A percentile compares a stretch with the other conserved stretches of the same genome.
phyloP scores from a whole-genome alignment of 2,888 invertebrate genomes.

The Caenorhabditis zanzibari region DNA sequence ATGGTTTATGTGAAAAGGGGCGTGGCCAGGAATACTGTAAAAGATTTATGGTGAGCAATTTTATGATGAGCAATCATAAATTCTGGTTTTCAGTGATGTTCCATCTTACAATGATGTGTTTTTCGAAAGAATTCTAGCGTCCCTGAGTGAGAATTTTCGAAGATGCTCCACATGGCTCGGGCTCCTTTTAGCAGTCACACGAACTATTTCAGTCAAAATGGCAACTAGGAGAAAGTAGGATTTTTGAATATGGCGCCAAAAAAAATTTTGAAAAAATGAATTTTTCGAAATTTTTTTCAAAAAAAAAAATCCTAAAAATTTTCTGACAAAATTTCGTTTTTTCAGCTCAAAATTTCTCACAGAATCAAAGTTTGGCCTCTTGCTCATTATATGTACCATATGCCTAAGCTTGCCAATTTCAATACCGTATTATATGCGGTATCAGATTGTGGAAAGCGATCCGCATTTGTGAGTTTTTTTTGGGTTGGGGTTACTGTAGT shows the following conservation, averaged over 20 bases:
- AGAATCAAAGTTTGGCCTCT: conserved; percentile 19
- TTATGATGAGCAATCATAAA: no score
- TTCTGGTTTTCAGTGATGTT: conserved; percentile 27
- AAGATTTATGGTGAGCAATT: conserved; percentile 29
- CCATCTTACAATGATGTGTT: neutral
- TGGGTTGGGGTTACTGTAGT: no score
- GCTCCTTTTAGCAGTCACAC: conserved; percentile 4
- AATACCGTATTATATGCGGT: conserved; percentile 27
- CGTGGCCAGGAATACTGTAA: no score
- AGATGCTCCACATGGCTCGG: conserved; percentile 54
- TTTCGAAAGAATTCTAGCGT: neutral
- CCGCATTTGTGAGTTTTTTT: conserved; percentile 22
- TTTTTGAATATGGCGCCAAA: no score
- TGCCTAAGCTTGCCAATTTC: neutral
- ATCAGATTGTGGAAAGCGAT: conserved; percentile 23
- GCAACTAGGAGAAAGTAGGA: conserved; percentile 10
- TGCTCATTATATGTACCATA: conserved; percentile 6
- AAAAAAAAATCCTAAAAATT: no score
- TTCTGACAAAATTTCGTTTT: neutral
- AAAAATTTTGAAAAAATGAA: neutral
- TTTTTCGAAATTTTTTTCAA: neutral
- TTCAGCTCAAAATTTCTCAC: conserved; percentile 26
- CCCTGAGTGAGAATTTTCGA: conserved; percentile 28
- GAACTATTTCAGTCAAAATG: conserved; percentile 33
- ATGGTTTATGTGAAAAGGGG: conserved; percentile 30